Percentiles rank a stretch among this genome's conserved stretches.
These are phyloP conservation scores for Parazoanthus darwini DNA, from an alignment of 92 coral and sea anemone genomes.

Conservation along the genomic window DNA sequence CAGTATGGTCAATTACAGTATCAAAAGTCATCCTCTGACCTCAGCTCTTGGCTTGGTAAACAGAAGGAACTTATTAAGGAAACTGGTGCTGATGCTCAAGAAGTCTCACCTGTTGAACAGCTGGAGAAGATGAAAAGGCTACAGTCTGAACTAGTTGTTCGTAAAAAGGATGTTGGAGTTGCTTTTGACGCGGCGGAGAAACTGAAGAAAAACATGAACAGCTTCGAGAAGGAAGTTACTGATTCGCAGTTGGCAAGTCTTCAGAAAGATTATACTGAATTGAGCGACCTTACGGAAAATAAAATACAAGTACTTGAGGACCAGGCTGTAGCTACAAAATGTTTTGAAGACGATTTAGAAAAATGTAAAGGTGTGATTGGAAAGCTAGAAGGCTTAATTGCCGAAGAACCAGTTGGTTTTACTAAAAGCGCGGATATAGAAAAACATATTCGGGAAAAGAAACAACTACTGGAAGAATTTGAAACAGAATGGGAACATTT, in stretches of 20 bases:
- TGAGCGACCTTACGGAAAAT: constrained; percentile 26
- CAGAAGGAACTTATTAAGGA: constrained; percentile 17
- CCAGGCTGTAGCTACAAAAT: constrained; percentile 22
- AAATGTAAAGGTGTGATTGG: constrained; percentile 50
- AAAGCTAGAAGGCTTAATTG: constrained; percentile 42
- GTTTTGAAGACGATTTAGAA: constrained; percentile 61
- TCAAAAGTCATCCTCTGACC: not conserved
- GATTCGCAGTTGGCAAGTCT: constrained; percentile 33
- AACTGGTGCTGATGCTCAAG: constrained; percentile 16
- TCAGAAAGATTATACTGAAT: constrained; percentile 38
- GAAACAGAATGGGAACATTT: constrained; percentile 12
- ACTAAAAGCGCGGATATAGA: constrained; percentile 59
- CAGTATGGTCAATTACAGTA: constrained; percentile 11
- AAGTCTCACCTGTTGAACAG: constrained; percentile 18
- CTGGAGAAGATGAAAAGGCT: constrained; percentile 20
- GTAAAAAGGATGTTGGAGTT: constrained; percentile 40
- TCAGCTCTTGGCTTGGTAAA: constrained; percentile 26
- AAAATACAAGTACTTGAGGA: constrained; percentile 29
- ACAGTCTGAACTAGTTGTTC: constrained; percentile 8
- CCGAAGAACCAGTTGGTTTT: constrained; percentile 43
- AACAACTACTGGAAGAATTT: constrained; percentile 52
- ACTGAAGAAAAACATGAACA: constrained; percentile 42
- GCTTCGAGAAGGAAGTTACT: constrained; percentile 46
- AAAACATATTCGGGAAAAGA: constrained; percentile 58
- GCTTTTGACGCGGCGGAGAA: constrained; percentile 48